A percentile compares a stretch with the other conserved stretches of the same genome.
Evolutionary conservation across 2,797 vertebrate species (phyloP).

Genomic region (Jordanella pulchra): DNA sequence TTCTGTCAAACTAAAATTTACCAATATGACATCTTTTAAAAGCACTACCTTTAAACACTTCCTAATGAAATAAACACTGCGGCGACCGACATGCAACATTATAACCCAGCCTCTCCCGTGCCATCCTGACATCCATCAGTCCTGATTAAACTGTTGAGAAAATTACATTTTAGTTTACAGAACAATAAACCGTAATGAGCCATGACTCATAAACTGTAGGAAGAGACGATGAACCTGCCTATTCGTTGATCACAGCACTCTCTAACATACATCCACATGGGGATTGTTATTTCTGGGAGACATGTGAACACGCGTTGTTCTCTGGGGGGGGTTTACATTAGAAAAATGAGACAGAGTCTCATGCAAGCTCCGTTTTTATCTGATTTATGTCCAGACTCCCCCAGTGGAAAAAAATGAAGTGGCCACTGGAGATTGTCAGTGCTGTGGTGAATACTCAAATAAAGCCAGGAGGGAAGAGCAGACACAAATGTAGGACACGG

Average conservation of each 20-base stretch:
- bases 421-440: slow-evolving; percentile 44
- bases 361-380: slow-evolving; percentile 30
- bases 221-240: slow-evolving; percentile 10
- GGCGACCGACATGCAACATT: slow-evolving; percentile 55
- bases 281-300: slow-evolving; percentile 52
- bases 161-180: slow-evolving; percentile 16
- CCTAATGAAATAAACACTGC: neutral
- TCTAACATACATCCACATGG: slow-evolving; percentile 26
- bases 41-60: neutral
- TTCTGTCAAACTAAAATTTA: too few species aligned
- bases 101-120: slow-evolving; percentile 45
- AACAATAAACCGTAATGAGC: slow-evolving; percentile 3
- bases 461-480: slow-evolving; percentile 47
- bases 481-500: slow-evolving; percentile 65
- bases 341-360: slow-evolving; percentile 20
- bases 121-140: slow-evolving; percentile 46
- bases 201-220: slow-evolving; percentile 11
- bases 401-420: slow-evolving; percentile 37
- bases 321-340: slow-evolving; percentile 43
- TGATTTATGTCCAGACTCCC: slow-evolving; percentile 40
- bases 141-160: slow-evolving; percentile 14
- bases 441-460: slow-evolving; percentile 51
- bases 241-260: slow-evolving; percentile 34
- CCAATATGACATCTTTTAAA: too few species aligned
- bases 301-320: slow-evolving; percentile 52